Evolutionary conservation across 2,888 invertebrate genomes (phyloP).

Genomic region (Notocelia uddmanniana): DNA sequence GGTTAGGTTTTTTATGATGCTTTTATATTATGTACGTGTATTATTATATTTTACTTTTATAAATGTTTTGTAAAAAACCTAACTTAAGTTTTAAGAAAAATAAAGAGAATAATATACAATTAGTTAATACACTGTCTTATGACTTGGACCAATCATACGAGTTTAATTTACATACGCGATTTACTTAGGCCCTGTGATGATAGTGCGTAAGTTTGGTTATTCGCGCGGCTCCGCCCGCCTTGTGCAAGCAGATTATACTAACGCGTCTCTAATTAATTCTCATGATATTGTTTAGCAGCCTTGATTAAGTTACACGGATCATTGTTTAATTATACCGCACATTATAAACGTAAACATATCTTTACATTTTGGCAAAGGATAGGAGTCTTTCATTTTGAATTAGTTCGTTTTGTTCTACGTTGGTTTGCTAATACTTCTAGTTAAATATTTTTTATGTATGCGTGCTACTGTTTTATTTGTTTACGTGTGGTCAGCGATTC

Average conservation of each 20-base stretch:
- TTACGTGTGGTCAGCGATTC: too few relatives aligned
- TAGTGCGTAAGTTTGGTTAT: constrained; percentile 64
- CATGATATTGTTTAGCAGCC: constrained; percentile 20
- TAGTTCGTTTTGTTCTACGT: too few relatives aligned
- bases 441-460: too few relatives aligned
- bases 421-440: too few relatives aligned
- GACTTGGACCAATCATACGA: constrained; percentile 53
- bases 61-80: too few relatives aligned
- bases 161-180: constrained; percentile 72
- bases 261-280: constrained; percentile 26
- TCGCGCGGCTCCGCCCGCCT: constrained; percentile 48
- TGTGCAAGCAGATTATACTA: constrained; percentile 56
- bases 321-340: not conserved
- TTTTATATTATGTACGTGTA: too few relatives aligned
- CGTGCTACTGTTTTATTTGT: too few relatives aligned
- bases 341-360: not conserved
- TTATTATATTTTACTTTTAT: too few relatives aligned
- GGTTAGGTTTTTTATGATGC: too few relatives aligned
- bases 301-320: constrained; percentile 10
- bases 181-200: constrained; percentile 65
- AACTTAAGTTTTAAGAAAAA: too few relatives aligned
- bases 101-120: too few relatives aligned
- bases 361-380: not conserved
- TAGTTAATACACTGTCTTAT: constrained; percentile 33
- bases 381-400: too few relatives aligned